These are phyloP conservation scores for Chloroclystis v-ata DNA, from an alignment of 2,888 invertebrate species.

Conservation along the genomic window DNA sequence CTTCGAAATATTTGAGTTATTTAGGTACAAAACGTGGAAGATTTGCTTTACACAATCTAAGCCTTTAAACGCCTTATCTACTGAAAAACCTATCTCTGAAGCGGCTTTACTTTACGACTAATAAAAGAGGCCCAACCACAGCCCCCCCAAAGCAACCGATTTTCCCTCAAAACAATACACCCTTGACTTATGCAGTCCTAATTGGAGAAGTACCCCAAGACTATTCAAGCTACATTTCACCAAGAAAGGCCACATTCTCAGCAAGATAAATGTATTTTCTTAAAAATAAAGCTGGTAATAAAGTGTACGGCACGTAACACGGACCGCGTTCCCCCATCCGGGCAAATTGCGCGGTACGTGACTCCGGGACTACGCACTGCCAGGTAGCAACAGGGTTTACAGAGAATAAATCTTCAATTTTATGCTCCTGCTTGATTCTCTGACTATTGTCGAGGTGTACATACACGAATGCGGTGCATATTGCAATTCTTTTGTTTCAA, in stretches of 20 bases:
- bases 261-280: conserved; percentile 35
- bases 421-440: background rate
- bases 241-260: conserved; percentile 23
- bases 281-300: conserved; percentile 47
- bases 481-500: too few species aligned
- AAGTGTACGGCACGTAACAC: conserved; percentile 44
- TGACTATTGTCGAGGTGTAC: background rate
- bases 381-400: conserved; percentile 11
- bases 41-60: too few species aligned
- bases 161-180: too few species aligned
- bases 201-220: conserved; percentile 5
- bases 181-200: conserved; percentile 1
- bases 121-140: too few species aligned
- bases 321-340: conserved; percentile 50
- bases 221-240: conserved; percentile 7
- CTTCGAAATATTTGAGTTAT: too few species aligned
- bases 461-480: too few species aligned
- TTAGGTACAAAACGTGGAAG: too few species aligned
- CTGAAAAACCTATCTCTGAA: too few species aligned
- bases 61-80: too few species aligned
- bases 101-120: too few species aligned
- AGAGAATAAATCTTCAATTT: background rate
- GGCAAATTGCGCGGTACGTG: conserved; percentile 51
- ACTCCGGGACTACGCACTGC: conserved; percentile 26
- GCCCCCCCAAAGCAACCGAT: too few species aligned